Base-by-base conservation (phyloP, 2,113 vertebrate genomes). In the Setophaga coronata region DNA sequence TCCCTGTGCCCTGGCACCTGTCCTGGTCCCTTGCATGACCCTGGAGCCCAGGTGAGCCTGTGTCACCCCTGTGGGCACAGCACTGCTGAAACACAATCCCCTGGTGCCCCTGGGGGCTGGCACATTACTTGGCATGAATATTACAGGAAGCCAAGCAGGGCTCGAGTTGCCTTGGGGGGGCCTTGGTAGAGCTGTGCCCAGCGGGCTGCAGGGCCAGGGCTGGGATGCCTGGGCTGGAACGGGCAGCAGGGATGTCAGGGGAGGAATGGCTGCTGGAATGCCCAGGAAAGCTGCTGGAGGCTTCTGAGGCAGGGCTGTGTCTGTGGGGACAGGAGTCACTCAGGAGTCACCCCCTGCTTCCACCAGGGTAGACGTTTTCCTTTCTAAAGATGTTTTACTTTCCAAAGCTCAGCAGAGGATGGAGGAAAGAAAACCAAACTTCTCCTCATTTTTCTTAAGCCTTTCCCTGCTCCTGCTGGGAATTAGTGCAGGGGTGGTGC, bases 71-170 rank as follows among this genome's bases (percentile, higher is more conserved):
- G 1, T 4, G 10, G 84, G 54, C 12, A 1, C 1, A 8, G 66
- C 73, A 1, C 91, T 58, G 81, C 70, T 94, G 95, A 36, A 88
- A 96, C 1, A 1, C 0, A 38, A 93, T 19, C 4, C 0, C 47
- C 20, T 2, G 4, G 29, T 31, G 85, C 12, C 57, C 50, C 45
- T 10, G n/a, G 4, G 48, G 57, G 18, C 5, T 50, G 70, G 19
- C 61, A 33, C 31, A 7, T 74, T 21, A 40, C 61, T 69, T 51
- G 66, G 43, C 93, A 93, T 96, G 9, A 96, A 96, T 93, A 83
- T 88, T 90, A 1, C 1, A 96, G 21, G 33, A 45, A 74, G 61
- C 18, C 25, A 11, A 60, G 72, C 42, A 10, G 77, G 16, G 90
- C 51, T 91, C 54, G 0, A 6, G 74, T 91, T 94, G 94, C 89